phyloP scores from a whole-genome alignment of 2,113 vertebrate species.

The Colius striatus region DNA sequence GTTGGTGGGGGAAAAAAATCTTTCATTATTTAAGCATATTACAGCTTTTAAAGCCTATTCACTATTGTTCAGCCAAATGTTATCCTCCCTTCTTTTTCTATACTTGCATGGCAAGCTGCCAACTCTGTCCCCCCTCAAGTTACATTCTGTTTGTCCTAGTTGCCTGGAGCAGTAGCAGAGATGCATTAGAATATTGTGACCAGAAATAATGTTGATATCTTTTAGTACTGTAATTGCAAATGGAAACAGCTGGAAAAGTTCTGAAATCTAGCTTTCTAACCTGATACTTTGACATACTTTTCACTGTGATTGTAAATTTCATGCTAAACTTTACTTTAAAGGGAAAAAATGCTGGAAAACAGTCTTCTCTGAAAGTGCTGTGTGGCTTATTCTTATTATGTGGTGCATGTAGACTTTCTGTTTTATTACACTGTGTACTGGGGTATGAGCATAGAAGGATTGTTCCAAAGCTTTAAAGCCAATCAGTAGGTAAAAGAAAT shows the following conservation, averaged over 20 bases:
- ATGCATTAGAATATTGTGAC: background rate
- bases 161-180: background rate
- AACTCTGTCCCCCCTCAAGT: slow-evolving; percentile 3
- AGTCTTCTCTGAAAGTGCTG: background rate
- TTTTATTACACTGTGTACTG: background rate
- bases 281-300: background rate
- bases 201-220: background rate
- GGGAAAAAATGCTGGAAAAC: background rate
- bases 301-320: background rate
- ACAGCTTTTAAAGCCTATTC: slow-evolving; percentile 69
- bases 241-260: background rate
- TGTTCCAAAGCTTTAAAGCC: background rate
- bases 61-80: slow-evolving; percentile 74
- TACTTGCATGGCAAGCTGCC: slow-evolving; percentile 62
- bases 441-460: background rate
- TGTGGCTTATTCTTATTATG: background rate
- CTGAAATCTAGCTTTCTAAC: background rate
- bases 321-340: background rate
- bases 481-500: background rate
- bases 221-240: background rate
- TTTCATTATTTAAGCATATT: slow-evolving; percentile 49
- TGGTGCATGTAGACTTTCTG: background rate
- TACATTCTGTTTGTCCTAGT: background rate
- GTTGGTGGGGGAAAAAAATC: background rate
- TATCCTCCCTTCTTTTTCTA: slow-evolving; percentile 54